phyloP scores from a whole-genome alignment of 2,113 vertebrate species.

The Mohoua ochrocephala region DNA sequence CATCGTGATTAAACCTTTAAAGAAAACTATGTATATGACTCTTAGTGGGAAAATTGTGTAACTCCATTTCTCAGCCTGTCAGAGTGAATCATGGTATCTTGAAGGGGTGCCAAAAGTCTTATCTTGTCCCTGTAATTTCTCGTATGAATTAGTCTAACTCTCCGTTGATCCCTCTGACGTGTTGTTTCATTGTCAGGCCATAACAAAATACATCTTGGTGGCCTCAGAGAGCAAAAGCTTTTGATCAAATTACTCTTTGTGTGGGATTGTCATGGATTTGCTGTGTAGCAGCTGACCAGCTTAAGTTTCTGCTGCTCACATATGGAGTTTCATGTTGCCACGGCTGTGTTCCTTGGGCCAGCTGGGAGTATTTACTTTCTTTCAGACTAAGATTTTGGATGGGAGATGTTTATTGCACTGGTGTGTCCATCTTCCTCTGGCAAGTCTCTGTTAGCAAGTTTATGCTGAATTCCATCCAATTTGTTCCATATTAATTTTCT shows the following conservation, averaged over 20 bases:
- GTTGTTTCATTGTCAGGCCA: background rate
- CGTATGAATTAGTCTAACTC: background rate
- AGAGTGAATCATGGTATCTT: background rate
- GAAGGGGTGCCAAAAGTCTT: background rate
- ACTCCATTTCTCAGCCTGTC: background rate
- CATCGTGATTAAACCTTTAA: background rate
- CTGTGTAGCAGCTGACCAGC: constrained; percentile 1
- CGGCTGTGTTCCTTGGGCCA: background rate
- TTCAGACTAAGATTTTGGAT: background rate
- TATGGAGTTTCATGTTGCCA: background rate
- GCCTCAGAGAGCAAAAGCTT: background rate
- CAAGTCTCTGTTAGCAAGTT: background rate
- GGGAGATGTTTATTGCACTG: background rate
- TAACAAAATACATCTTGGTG: background rate
- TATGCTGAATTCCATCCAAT: background rate
- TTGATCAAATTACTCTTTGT: background rate
- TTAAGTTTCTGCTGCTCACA: background rate
- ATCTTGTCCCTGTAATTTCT: constrained; percentile 6
- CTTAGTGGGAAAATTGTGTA: background rate
- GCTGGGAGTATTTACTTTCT: constrained; percentile 12
- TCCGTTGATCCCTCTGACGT: background rate
- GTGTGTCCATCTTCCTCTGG: background rate
- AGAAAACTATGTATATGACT: background rate
- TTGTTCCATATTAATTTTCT: background rate
- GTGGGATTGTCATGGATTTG: constrained; percentile 8